Evolutionary conservation across 2,797 vertebrate species (phyloP).

Genomic region (Synaphobranchus kaupii): DNA sequence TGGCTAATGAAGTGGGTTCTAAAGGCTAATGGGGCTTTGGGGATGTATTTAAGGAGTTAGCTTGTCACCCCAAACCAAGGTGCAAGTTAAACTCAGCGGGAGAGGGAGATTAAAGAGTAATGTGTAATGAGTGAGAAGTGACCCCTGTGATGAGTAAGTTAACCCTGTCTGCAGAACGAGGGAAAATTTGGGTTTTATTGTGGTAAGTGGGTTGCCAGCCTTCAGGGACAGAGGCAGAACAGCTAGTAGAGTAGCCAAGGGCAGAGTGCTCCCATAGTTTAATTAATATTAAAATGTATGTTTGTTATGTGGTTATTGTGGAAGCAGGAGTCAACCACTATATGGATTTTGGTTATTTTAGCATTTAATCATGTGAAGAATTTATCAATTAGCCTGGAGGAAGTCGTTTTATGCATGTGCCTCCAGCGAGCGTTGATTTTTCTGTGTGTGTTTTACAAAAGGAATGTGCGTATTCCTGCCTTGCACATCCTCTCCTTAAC

Average conservation of each 20-base stretch:
- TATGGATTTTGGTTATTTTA: neutral
- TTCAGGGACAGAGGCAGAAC: too few species aligned
- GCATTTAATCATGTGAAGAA: neutral
- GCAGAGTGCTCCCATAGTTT: neutral
- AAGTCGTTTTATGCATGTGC: neutral
- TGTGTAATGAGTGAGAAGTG: too few species aligned
- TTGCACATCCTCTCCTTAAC: neutral
- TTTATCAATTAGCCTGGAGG: neutral
- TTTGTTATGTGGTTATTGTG: neutral
- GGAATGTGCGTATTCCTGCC: neutral
- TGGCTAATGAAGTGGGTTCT: too few species aligned
- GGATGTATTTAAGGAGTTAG: too few species aligned
- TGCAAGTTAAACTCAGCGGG: too few species aligned
- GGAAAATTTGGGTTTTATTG: too few species aligned
- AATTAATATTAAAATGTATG: neutral
- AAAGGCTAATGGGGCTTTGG: too few species aligned
- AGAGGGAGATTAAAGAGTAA: too few species aligned
- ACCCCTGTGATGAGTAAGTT: too few species aligned
- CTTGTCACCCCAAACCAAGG: too few species aligned
- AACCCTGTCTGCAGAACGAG: neutral
- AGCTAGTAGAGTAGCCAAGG: too few species aligned
- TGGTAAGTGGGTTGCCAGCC: neutral
- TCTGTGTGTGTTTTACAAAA: neutral
- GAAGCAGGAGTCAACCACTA: neutral
- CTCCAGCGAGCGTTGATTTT: neutral